Conservation (phyloP, 2,888 invertebrate genomes). For the Leucophenga maculata region DNA sequence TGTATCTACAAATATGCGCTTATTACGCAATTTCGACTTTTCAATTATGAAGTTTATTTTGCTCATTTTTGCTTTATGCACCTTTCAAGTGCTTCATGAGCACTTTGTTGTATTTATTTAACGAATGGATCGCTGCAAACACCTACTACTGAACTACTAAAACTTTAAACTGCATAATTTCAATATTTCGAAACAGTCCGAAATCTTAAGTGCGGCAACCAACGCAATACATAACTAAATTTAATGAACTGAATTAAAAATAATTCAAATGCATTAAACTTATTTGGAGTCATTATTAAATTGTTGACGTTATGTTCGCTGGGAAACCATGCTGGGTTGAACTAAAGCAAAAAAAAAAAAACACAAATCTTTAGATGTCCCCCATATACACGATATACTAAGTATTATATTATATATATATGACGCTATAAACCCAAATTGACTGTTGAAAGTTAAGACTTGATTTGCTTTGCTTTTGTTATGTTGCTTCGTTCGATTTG, state of each 20-base stretch:
- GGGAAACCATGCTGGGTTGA: background rate
- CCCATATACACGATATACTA: no score
- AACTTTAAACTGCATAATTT: slow-evolving; percentile 19
- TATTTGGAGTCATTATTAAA: background rate
- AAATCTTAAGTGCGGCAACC: no score
- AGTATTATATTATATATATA: background rate
- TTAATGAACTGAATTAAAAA: slow-evolving; percentile 16
- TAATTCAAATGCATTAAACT: slow-evolving; percentile 15
- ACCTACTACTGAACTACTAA: background rate
- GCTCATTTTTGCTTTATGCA: background rate
- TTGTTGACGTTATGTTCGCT: slow-evolving; percentile 9
- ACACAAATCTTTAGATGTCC: no score
- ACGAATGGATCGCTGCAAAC: background rate
- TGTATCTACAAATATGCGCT: background rate
- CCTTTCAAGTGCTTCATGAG: slow-evolving; percentile 13
- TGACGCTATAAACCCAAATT: slow-evolving; percentile 48
- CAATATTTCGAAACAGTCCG: background rate
- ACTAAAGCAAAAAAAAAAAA: background rate
- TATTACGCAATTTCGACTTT: background rate
- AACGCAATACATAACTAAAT: background rate
- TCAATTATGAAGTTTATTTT: background rate
- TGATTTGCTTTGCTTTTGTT: slow-evolving; percentile 15
- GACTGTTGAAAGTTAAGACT: slow-evolving; percentile 50
- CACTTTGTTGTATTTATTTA: slow-evolving; percentile 2
- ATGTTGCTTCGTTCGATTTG: background rate